A percentile compares a stretch with the other conserved stretches of the same genome.
Conservation (phyloP, 2,113 vertebrate genomes). For the Muscicapa adusta region DNA sequence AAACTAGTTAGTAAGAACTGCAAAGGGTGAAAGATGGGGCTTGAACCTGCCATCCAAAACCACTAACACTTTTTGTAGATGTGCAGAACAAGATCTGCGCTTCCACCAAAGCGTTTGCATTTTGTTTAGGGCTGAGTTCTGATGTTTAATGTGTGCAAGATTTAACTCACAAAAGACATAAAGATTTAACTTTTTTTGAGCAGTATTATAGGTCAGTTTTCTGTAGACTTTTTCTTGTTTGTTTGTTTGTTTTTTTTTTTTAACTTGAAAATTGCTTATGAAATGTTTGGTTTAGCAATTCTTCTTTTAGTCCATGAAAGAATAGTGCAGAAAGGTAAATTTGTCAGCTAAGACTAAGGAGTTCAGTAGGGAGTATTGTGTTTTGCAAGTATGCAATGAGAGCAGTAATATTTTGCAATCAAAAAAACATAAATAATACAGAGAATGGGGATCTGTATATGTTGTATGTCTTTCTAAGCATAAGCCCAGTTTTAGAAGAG, state of each 20-base stretch:
- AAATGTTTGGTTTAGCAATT: background rate
- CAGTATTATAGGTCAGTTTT: accelerated
- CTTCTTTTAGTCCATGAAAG: background rate
- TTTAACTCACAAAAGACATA: background rate
- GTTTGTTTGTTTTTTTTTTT: background rate
- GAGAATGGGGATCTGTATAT: accelerated
- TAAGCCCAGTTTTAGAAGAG: background rate
- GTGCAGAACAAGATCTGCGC: background rate
- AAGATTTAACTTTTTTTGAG: background rate
- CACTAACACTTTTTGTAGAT: background rate
- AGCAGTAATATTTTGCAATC: background rate
- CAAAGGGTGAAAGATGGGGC: background rate
- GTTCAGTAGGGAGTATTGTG: background rate
- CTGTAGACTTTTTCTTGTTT: accelerated
- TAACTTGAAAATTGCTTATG: background rate
- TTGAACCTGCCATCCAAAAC: background rate
- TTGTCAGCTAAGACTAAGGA: background rate
- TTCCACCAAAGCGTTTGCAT: accelerated
- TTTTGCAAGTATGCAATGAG: background rate
- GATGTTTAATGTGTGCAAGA: accelerated
- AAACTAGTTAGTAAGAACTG: background rate
- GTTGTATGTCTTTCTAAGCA: background rate
- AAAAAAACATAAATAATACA: background rate
- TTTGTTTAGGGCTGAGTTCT: background rate
- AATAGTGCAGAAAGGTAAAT: background rate